Conservation (phyloP, 2,888 invertebrate species). For the Caenorhabditis auriculariae region DNA sequence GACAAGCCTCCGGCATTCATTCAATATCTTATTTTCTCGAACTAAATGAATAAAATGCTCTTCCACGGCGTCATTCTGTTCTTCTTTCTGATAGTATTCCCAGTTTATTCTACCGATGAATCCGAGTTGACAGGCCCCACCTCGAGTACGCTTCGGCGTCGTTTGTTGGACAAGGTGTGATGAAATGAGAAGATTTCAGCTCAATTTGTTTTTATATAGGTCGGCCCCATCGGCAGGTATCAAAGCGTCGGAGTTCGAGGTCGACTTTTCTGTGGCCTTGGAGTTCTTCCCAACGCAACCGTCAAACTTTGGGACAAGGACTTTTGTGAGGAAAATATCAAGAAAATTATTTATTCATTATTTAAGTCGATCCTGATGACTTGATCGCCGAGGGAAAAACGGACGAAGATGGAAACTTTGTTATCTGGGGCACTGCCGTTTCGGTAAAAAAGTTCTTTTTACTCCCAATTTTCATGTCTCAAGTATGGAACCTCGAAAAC, state of each 20-base stretch:
- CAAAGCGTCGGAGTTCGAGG: slow-evolving; percentile 32
- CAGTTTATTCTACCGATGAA: too few relatives aligned
- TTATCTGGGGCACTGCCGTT: slow-evolving; percentile 12
- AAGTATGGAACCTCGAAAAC: too few relatives aligned
- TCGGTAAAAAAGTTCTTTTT: slow-evolving; percentile 4
- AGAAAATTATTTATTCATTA: not conserved
- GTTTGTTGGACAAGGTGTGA: too few relatives aligned
- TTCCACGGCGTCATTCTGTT: too few relatives aligned
- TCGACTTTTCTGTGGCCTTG: slow-evolving; percentile 23
- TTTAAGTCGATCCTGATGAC: slow-evolving; percentile 36
- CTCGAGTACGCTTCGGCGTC: too few relatives aligned
- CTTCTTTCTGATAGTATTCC: too few relatives aligned
- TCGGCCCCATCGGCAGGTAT: slow-evolving; percentile 24
- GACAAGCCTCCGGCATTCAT: too few relatives aligned
- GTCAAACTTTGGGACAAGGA: slow-evolving; percentile 43
- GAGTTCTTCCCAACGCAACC: slow-evolving; percentile 20
- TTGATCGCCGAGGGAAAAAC: slow-evolving; percentile 19
- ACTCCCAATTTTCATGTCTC: not conserved
- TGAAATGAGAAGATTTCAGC: too few relatives aligned
- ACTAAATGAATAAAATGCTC: too few relatives aligned
- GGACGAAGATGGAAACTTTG: slow-evolving; percentile 13
- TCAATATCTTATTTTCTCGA: too few relatives aligned
- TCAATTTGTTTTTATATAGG: too few relatives aligned
- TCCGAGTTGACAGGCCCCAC: too few relatives aligned
- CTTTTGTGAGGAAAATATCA: slow-evolving; percentile 12